phyloP scores from a whole-genome alignment of 2,888 invertebrate species.

The Lamellibrachia satsuma region DNA sequence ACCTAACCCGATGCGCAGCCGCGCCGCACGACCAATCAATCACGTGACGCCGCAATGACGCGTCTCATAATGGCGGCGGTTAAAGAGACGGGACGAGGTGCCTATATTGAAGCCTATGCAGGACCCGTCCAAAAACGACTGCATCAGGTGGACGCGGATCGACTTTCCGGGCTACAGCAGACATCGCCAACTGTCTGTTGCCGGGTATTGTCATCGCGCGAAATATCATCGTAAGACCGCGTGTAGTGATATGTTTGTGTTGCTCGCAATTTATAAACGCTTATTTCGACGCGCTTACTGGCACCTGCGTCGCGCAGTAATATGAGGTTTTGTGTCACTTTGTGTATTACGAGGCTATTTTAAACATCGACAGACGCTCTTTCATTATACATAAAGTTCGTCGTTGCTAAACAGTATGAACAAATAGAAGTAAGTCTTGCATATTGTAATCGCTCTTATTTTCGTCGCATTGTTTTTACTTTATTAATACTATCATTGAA shows the following conservation, averaged over 20 bases:
- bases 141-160: background rate
- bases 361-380: background rate
- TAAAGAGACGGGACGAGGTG: background rate
- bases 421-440: background rate
- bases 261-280: background rate
- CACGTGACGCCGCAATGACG: background rate
- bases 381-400: background rate
- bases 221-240: background rate
- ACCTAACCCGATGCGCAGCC: background rate
- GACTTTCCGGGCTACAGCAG: background rate
- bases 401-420: background rate
- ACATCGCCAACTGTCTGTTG: constrained; percentile 1
- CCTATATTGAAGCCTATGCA: background rate
- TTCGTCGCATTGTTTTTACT: background rate
- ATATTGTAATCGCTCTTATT: background rate
- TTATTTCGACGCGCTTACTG: background rate
- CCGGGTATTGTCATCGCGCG: background rate
- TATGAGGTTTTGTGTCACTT: background rate
- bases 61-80: background rate
- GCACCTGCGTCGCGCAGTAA: background rate
- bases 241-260: background rate
- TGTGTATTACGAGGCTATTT: background rate
- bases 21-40: background rate
- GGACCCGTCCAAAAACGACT: background rate
- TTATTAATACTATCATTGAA: too few relatives aligned